Percentiles rank a stretch among this genome's conserved stretches.
These are phyloP conservation scores for Onchidella celtica DNA, from an alignment of 2,888 invertebrate species.

Conservation along the genomic window DNA sequence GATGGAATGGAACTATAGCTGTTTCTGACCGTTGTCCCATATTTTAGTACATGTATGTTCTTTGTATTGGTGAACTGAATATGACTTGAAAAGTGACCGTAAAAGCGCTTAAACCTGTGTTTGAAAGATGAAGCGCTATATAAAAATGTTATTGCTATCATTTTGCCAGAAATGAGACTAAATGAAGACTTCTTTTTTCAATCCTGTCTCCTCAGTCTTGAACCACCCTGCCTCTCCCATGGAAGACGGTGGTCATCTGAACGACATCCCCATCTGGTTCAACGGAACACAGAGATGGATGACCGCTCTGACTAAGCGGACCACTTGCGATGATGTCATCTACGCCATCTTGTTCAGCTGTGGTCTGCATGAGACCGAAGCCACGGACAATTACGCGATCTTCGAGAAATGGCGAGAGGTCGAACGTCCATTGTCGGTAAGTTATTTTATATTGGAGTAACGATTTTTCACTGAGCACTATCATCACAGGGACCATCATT, in stretches of 20 bases:
- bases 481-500: no score
- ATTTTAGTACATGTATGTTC: no score
- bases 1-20: no score
- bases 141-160: no score
- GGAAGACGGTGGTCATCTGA: conserved; percentile 22
- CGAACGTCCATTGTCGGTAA: conserved; percentile 82
- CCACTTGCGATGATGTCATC: conserved; percentile 90
- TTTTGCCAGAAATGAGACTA: not conserved
- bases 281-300: conserved; percentile 90
- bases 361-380: conserved; percentile 85
- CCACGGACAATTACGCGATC: conserved; percentile 84
- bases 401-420: conserved; percentile 85
- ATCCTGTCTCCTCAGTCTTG: not conserved
- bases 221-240: no score
- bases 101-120: not conserved
- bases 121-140: no score
- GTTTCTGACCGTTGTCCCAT: no score
- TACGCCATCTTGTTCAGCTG: conserved; percentile 84
- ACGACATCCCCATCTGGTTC: conserved; percentile 84
- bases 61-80: no score
- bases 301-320: conserved; percentile 87
- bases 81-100: not conserved
- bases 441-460: no score
- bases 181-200: not conserved
- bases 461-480: no score